Conservation (phyloP, 2,113 vertebrate species). For the Gopherus evgoodei region DNA sequence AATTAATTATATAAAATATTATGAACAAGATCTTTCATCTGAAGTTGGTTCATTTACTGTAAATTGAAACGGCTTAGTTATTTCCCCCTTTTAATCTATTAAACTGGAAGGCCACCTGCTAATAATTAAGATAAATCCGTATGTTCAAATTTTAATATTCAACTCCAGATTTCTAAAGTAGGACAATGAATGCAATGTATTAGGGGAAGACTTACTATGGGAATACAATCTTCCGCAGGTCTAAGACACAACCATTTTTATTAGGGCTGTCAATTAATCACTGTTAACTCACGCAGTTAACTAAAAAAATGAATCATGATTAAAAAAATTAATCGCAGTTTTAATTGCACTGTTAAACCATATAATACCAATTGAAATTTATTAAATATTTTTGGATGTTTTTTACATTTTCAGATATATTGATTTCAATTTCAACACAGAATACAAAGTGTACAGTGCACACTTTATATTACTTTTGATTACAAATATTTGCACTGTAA, state of each 20-base stretch:
- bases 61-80: neutral
- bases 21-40: neutral
- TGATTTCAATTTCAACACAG: too few relatives aligned
- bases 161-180: neutral
- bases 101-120: neutral
- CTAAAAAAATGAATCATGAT: too few relatives aligned
- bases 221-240: neutral
- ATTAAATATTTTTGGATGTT: too few relatives aligned
- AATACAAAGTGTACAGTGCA: too few relatives aligned
- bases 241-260: neutral
- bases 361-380: too few relatives aligned
- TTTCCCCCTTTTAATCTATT: neutral
- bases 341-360: too few relatives aligned
- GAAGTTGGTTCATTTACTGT: neutral
- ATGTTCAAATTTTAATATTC: neutral
- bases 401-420: too few relatives aligned
- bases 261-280: too few relatives aligned
- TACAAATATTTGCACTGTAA: too few relatives aligned
- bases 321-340: too few relatives aligned
- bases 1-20: neutral
- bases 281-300: too few relatives aligned
- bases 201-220: neutral
- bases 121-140: neutral
- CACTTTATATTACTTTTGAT: too few relatives aligned
- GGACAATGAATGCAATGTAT: neutral